Evolutionary conservation across 2,888 invertebrate genomes (phyloP).

Genomic region (Drosophila dives): DNA sequence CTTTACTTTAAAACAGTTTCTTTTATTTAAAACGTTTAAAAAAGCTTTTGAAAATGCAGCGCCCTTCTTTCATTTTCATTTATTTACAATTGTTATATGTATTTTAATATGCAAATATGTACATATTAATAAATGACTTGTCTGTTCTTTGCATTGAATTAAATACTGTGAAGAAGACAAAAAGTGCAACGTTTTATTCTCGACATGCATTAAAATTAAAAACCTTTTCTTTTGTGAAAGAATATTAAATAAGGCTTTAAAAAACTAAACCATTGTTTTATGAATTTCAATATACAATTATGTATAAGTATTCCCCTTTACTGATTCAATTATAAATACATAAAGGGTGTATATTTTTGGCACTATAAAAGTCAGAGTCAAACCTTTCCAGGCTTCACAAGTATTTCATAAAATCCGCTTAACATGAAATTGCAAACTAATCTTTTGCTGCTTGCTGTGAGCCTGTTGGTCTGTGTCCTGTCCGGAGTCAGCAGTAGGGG

Average conservation of each 20-base stretch:
- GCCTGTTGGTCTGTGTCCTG: background rate
- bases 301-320: background rate
- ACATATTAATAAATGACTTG: too few relatives aligned
- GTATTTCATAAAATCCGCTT: background rate
- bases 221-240: background rate
- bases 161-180: background rate
- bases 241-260: background rate
- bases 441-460: background rate
- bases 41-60: background rate
- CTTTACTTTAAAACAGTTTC: slow-evolving; percentile 16
- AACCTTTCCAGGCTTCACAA: background rate
- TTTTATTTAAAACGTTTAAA: background rate
- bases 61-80: too few relatives aligned
- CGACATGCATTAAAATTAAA: background rate
- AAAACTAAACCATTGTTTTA: background rate
- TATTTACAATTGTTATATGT: too few relatives aligned
- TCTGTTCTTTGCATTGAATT: background rate
- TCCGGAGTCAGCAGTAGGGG: background rate
- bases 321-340: background rate
- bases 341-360: background rate
- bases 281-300: background rate
- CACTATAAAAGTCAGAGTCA: slow-evolving; percentile 37
- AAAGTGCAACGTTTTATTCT: slow-evolving; percentile 39
- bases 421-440: slow-evolving; percentile 30
- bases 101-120: too few relatives aligned